Percentiles rank a stretch among this genome's conserved stretches.
Evolutionary conservation across 2,888 invertebrate species (phyloP).

Genomic region (Allacma fusca): DNA sequence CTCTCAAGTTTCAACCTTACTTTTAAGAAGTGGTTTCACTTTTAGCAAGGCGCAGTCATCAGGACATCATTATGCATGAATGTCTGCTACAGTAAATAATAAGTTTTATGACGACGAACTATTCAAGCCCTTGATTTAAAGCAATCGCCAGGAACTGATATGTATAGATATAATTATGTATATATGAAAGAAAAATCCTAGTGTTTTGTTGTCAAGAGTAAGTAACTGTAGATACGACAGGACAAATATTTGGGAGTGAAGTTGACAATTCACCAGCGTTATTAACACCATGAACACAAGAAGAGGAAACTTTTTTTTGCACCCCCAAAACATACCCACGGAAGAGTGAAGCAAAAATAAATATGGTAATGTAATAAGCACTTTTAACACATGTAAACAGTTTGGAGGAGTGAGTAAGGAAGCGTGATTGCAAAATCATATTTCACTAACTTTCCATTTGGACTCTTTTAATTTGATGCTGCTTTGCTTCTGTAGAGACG

Average conservation of each 20-base stretch:
- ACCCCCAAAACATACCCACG: background rate
- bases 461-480: background rate
- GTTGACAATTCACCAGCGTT: too few species aligned
- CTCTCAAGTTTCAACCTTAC: too few species aligned
- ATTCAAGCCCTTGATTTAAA: background rate
- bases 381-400: conserved; percentile 9
- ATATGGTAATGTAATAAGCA: background rate
- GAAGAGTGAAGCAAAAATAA: conserved; percentile 13
- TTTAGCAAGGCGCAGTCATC: too few species aligned
- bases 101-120: too few species aligned
- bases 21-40: too few species aligned
- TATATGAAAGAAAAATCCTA: background rate
- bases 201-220: background rate
- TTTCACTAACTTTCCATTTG: conserved; percentile 6
- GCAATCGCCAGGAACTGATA: background rate
- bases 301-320: too few species aligned
- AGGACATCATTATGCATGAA: too few species aligned
- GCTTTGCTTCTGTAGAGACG: background rate
- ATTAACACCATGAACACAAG: background rate
- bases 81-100: too few species aligned
- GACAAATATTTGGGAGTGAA: background rate
- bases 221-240: background rate
- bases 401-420: background rate
- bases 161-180: too few species aligned
- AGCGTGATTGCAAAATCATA: background rate